Evolutionary conservation across 2,797 vertebrate species (phyloP).

Genomic region (Ptychobarbus kaznakovi): DNA sequence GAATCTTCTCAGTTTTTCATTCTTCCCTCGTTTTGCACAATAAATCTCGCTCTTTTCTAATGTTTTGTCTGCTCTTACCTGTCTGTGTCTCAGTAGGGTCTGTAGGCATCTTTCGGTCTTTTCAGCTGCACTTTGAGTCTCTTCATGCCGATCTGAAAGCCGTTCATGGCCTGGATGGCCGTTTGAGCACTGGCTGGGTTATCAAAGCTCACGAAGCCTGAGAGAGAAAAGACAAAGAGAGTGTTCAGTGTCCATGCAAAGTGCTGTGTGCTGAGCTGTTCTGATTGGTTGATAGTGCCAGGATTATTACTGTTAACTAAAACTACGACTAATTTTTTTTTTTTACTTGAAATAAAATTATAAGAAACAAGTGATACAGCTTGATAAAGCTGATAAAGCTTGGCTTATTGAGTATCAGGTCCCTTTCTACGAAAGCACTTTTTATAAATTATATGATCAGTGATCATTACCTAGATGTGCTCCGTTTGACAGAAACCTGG

Average conservation of each 20-base stretch:
- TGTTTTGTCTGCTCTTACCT: slow-evolving; percentile 22
- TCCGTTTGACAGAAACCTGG: no score
- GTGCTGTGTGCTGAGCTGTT: not conserved
- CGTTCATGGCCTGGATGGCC: slow-evolving; percentile 89
- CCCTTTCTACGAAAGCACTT: no score
- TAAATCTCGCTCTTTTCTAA: slow-evolving; percentile 56
- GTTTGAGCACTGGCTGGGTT: slow-evolving; percentile 87
- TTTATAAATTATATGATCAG: no score
- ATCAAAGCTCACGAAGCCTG: slow-evolving; percentile 91
- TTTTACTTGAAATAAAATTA: no score
- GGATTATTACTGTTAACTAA: not conserved
- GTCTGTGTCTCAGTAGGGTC: slow-evolving; percentile 89
- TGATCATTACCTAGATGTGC: no score
- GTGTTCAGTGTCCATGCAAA: not conserved
- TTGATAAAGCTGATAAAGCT: no score
- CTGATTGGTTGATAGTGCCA: not conserved
- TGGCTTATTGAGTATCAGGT: no score
- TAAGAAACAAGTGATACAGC: no score
- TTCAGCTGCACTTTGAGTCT: slow-evolving; percentile 99
- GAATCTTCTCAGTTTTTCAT: slow-evolving; percentile 8
- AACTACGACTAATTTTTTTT: no score
- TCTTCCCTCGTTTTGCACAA: not conserved
- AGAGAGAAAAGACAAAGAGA: slow-evolving; percentile 22
- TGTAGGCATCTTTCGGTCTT: slow-evolving; percentile 96
- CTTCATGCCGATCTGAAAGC: slow-evolving; percentile 89